These are phyloP conservation scores for Myiagra hebetior DNA, from an alignment of 2,113 vertebrate genomes.

Conservation along the genomic window DNA sequence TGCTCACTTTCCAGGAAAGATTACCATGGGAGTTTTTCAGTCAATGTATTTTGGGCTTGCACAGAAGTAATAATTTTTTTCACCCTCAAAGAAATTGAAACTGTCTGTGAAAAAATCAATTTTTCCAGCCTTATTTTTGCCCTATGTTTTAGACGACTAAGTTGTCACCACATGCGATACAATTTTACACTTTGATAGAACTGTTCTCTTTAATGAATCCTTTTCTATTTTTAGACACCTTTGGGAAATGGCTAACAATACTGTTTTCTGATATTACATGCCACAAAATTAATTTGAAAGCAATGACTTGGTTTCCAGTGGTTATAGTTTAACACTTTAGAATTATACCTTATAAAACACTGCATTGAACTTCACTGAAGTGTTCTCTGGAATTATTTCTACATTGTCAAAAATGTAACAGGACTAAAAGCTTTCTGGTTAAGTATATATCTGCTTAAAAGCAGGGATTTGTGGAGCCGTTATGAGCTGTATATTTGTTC, in stretches of 20 bases:
- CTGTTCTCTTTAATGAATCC: not conserved
- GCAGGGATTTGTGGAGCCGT: not conserved
- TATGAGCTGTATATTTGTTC: not conserved
- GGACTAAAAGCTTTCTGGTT: not conserved
- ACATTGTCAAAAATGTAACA: not conserved
- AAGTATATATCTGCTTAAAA: not conserved
- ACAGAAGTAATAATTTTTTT: not conserved
- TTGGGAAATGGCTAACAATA: fast-evolving
- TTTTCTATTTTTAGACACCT: not conserved
- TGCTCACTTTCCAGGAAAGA: not conserved
- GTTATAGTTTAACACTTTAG: not conserved
- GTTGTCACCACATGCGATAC: not conserved
- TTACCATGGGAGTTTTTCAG: not conserved
- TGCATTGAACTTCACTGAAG: not conserved
- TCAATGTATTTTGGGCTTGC: not conserved
- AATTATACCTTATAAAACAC: not conserved
- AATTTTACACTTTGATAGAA: not conserved
- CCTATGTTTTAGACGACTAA: not conserved
- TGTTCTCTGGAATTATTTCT: not conserved
- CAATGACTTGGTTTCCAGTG: not conserved
- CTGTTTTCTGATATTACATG: not conserved
- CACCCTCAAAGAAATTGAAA: not conserved
- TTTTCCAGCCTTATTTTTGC: not conserved
- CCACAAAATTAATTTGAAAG: not conserved
- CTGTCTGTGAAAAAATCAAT: not conserved